Base-by-base conservation (phyloP, 2,888 invertebrate species). In the Oithona nana region DNA sequence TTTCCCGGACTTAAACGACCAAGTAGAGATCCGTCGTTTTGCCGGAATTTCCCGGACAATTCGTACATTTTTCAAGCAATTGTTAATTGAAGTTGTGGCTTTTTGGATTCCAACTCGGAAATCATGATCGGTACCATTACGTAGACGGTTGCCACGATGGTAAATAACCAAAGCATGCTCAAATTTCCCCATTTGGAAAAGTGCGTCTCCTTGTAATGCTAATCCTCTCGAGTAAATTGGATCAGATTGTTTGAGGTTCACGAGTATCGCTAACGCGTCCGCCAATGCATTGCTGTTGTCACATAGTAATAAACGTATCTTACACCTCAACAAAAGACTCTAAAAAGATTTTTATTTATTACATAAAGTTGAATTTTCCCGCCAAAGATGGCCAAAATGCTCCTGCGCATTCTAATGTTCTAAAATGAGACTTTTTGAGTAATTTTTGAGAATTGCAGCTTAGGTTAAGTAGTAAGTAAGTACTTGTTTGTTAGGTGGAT, bases 41-140 rank as follows among this genome's bases (percentile, higher is more conserved):
- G 22, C 50, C 22, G 2, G 50, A 49, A 49, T 22, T 49, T 22
- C n/a, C 50, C 50, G n/a, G n/a, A n/a, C n/a, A n/a, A n/a, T 54
- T 26, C 26, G 20, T 16, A 54, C 54, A 26, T 26, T 24, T 54
- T 54, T 54, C 54, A 54, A 26, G 16, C 24, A 20, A 26, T 54
- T 54, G 26, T 54, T 54, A 26, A 54, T 54, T 3, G 54, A 54
- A 6, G 22, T 26, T 20, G 54, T 54, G 20, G 54, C 54, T 54
- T 54, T 54, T 54, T 54, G 54, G 26, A 54, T 54, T 20, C 54
- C 54, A 20, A 54, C 24, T 3, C 54, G 20, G 54, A 54, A 54
- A 16, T 39, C 39, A 6, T 54, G 24, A 24, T 54, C 54, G 26
- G 54, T 24, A 24, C 26, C 54, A 24, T 20, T 26, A 3, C 26